phyloP scores from a whole-genome alignment of 2,797 vertebrate genomes.

The Eulemur rubriventer region DNA sequence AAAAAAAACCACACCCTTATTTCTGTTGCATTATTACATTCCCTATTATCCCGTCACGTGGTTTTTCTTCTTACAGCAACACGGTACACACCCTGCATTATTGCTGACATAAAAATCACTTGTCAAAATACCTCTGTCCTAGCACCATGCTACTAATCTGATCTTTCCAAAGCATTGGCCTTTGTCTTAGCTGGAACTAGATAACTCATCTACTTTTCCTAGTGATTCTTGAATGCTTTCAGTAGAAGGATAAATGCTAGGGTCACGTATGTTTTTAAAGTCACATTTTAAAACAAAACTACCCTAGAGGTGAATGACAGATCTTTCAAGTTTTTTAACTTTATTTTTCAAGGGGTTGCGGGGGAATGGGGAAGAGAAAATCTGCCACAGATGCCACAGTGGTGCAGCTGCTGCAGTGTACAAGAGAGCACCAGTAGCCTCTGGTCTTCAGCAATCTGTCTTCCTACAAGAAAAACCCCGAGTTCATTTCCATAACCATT shows the following conservation, averaged over 20 bases:
- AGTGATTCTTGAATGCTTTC: not conserved
- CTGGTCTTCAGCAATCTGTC: not conserved
- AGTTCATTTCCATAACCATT: not conserved
- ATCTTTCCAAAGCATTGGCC: conserved; percentile 32
- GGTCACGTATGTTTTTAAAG: not conserved
- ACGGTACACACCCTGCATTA: conserved; percentile 63
- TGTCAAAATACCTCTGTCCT: conserved; percentile 63
- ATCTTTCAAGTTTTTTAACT: conserved; percentile 4
- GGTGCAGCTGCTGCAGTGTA: not conserved
- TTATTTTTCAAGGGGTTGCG: conserved; percentile 1
- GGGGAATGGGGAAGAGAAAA: not conserved
- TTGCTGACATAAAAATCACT: conserved; percentile 69
- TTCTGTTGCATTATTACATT: conserved; percentile 67
- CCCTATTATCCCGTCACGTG: conserved; percentile 58
- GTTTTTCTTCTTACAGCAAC: conserved; percentile 20
- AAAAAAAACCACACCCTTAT: conserved; percentile 68
- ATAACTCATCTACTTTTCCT: not conserved
- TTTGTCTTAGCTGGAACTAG: conserved; percentile 12
- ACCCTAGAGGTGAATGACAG: not conserved
- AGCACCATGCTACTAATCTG: not conserved
- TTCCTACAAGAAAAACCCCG: not conserved
- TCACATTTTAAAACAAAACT: conserved; percentile 50
- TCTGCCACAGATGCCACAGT: fast-evolving
- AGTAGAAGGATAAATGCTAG: not conserved
- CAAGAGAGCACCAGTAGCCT: not conserved